Evolutionary conservation across 1,140 invertebrate genomes (phyloP).

Genomic region (Chymomyza costata): DNA sequence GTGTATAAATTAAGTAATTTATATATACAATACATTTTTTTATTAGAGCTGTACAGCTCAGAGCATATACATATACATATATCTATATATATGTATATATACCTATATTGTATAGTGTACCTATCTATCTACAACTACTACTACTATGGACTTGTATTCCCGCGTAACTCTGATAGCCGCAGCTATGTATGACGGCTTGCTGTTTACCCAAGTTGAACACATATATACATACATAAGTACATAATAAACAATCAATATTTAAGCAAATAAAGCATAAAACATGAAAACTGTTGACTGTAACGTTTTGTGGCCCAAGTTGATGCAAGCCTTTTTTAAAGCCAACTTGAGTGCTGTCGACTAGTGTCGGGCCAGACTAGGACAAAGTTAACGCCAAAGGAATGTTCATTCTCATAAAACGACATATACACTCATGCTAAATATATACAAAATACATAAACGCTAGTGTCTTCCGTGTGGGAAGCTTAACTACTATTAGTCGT

Average conservation of each 20-base stretch:
- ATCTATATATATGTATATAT: slow-evolving; percentile 30
- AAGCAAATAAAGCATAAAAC: slow-evolving; percentile 16
- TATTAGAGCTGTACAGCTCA: no score
- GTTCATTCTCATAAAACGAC: neutral
- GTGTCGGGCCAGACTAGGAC: no score
- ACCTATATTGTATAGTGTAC: slow-evolving; percentile 36
- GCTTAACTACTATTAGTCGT: no score
- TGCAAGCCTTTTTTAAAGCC: slow-evolving; percentile 12
- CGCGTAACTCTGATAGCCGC: slow-evolving; percentile 12
- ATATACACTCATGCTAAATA: no score
- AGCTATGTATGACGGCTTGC: no score
- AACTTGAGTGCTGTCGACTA: no score
- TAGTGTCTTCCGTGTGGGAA: slow-evolving; percentile 37
- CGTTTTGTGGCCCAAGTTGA: slow-evolving; percentile 50
- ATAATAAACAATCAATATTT: slow-evolving; percentile 19
- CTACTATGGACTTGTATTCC: slow-evolving; percentile 6
- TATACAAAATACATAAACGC: slow-evolving; percentile 25
- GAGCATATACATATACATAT: no score
- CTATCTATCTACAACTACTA: slow-evolving; percentile 17
- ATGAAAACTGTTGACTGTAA: slow-evolving; percentile 30
- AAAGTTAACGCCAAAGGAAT: neutral
- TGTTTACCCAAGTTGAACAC: no score
- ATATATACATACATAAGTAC: slow-evolving; percentile 37
- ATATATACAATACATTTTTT: no score
- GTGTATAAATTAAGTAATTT: no score